Evolutionary conservation across 2,888 invertebrate species (phyloP), one percentile per base, ranked within the genome.

Genomic region (Acrobasis repandana): DNA sequence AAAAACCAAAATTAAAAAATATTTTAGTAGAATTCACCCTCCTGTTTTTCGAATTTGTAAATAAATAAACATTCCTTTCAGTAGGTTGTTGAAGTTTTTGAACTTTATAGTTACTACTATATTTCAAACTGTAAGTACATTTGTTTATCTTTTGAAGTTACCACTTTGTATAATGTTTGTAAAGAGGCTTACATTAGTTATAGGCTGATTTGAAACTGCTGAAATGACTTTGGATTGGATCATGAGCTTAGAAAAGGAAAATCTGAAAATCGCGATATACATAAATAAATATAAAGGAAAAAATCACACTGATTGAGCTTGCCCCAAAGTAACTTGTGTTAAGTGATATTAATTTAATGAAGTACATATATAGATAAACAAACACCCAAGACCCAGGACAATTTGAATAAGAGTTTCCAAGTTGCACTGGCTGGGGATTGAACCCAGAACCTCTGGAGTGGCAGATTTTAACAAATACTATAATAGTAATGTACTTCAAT

Each of bases 51-150:
- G 62, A 72, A 71, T 75, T 75, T 83, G 83, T 85, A 82, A 78
- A 83, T 85, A 83, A 72, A 75, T 66, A 74, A 75, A 88, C 88
- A 88, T 88, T 89, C 88, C 88, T 86, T 82, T 82, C 71, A 63
- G 82, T 86, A 86, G 81, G 79, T 85, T 80, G 83, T 82, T 85
- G 75, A 82, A 71, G 71, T 79, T 77, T 72, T 78, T 75, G 66
- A 67, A 76, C 75, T 74, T 75, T 79, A 80, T 80, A 79, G 77
- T 82, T 78, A 75, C 72, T 80, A 78, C 72, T 80, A 78, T 38
- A 54, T 36, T 76, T 78, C 69, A 74, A 79, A 72, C 64, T 75
- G 68, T 77, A 79, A 79, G 74, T 78, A 73, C 70, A 75, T 77
- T 77, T 73, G 70, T 83, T 82, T 80, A 71, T 62, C 76, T 80